Conservation (phyloP, 2,797 vertebrate genomes). For the Muscicapa comitata region DNA sequence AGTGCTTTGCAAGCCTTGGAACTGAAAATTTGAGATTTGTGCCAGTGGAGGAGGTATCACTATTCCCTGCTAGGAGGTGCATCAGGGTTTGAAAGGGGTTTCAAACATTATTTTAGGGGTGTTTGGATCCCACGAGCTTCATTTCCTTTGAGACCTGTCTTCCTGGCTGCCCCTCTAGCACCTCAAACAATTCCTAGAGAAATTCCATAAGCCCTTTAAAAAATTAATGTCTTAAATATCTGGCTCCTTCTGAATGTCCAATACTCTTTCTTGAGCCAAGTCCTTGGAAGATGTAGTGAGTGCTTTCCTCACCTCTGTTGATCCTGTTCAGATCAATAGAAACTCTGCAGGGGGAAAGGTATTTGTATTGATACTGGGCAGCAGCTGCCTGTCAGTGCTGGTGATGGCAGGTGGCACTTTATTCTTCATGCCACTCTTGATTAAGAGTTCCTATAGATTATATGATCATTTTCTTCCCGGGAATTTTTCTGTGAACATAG, state of each 20-base stretch:
- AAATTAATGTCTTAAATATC: background rate
- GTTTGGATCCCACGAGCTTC: background rate
- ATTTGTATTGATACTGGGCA: background rate
- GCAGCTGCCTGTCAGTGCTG: constrained; percentile 14
- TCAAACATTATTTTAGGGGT: background rate
- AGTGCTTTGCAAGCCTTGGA: background rate
- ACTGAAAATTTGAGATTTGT: background rate
- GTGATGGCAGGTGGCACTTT: background rate
- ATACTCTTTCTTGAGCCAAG: background rate
- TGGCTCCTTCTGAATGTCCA: background rate
- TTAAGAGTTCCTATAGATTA: background rate
- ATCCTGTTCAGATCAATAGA: background rate
- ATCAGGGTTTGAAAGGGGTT: background rate
- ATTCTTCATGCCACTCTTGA: background rate
- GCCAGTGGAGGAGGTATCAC: background rate
- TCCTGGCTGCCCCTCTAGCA: background rate
- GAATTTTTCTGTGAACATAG: background rate
- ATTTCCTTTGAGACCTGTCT: background rate
- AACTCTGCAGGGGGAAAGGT: background rate
- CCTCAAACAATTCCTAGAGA: background rate
- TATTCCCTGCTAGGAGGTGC: background rate
- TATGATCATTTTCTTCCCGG: background rate
- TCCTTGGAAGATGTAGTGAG: constrained; percentile 14
- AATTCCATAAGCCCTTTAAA: background rate
- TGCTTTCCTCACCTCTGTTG: constrained; percentile 15